Evolutionary conservation across 2,888 invertebrate species (phyloP), one percentile per base, ranked within the genome.

Genomic region (Acrobeloides nanus): DNA sequence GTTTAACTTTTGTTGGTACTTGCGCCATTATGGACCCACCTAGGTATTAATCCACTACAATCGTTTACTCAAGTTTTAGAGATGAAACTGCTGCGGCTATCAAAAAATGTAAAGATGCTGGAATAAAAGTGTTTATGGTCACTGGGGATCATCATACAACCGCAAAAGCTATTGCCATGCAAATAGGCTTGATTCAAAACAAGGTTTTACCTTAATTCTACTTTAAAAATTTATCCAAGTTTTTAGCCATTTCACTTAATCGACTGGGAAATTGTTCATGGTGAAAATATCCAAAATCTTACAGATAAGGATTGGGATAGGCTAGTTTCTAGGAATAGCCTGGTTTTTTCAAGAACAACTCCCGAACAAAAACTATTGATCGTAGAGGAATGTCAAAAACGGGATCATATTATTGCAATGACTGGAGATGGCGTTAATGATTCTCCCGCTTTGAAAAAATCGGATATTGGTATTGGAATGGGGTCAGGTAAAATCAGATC

Each of bases 401-500:
- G 70, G 3, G 67, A 64, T 18, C 68, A 71, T 45, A 68, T 64
- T 12, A 68, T 69, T 2, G 68, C 65, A 4, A 63, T 68, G 2
- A 68, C 68, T 1, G 69, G 70, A 1, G 68, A 67, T 12, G 70
- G 69, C 6, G 70, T 66, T 6, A 68, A 70, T 47, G 70, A 70
- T 46, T 66, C 69, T 3, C 66, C 70, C 4, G 70, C 67, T 0
- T 48, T 71, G 18, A 67, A 70, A 15, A 65, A 64, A 32, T 70
- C 71, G 2, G 71, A 71, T 48, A 62, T 71, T 8, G 71, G 71
- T 38, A 71, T 71, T 24, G 71, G 70, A 3, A 71, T 71, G 68
- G 71, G 71, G 23, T 27, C 48, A 23, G n/a, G n/a, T n/a, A n/a
- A n/a, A n/a, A n/a, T n/a, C n/a, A n/a, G n/a, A n/a, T n/a, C n/a